A percentile compares a stretch with the other conserved stretches of the same genome.
Evolutionary conservation across 1,140 invertebrate genomes (phyloP).

Genomic region (Adoxophyes honmai): DNA sequence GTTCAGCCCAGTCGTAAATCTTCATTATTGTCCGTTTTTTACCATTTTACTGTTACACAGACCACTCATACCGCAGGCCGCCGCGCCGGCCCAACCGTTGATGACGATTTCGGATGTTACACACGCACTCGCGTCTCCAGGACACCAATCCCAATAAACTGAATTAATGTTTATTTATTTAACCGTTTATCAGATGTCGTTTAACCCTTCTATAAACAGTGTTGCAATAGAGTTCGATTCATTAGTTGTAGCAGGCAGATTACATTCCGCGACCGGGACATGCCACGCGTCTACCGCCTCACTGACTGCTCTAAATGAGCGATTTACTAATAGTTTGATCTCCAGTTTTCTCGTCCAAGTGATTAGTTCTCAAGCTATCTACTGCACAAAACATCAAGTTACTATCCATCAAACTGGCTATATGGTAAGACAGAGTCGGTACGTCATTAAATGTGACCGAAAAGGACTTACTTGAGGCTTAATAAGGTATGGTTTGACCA

Average conservation of each 20-base stretch:
- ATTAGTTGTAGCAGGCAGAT: too few species aligned
- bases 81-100: not conserved
- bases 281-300: not conserved
- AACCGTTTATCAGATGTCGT: too few species aligned
- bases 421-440: slow-evolving; percentile 38
- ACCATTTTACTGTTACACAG: slow-evolving; percentile 54
- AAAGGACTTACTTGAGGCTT: slow-evolving; percentile 51
- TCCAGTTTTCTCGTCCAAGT: slow-evolving; percentile 13
- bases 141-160: too few species aligned
- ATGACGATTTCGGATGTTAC: not conserved
- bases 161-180: too few species aligned
- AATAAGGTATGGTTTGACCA: slow-evolving; percentile 47
- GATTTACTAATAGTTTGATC: slow-evolving; percentile 7
- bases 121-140: not conserved
- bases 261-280: not conserved
- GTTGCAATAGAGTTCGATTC: too few species aligned
- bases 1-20: slow-evolving; percentile 51
- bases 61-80: slow-evolving; percentile 29
- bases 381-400: slow-evolving; percentile 38
- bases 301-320: slow-evolving; percentile 11
- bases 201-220: too few species aligned
- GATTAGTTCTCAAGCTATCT: slow-evolving; percentile 27
- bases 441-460: slow-evolving; percentile 62
- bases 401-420: slow-evolving; percentile 54
- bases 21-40: slow-evolving; percentile 60